Evolutionary conservation across 2,113 vertebrate genomes (phyloP).

Genomic region (Rhea pennata): DNA sequence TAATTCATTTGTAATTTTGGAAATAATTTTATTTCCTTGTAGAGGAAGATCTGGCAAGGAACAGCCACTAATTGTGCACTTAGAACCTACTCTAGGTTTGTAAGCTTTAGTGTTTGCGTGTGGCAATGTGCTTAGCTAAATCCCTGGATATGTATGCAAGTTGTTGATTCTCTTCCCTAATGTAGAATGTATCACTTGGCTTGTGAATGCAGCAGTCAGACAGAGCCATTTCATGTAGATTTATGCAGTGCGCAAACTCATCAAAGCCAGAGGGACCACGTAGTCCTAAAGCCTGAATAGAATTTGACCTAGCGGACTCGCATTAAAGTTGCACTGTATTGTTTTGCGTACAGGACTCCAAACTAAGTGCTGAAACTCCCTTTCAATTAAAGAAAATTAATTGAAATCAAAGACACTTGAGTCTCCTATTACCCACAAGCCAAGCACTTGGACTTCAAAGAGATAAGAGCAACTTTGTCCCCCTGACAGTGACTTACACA

Average conservation of each 20-base stretch:
- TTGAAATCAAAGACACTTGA: not conserved
- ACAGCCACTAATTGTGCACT: not conserved
- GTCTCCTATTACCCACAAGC: not conserved
- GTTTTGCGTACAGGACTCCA: not conserved
- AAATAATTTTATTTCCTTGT: not conserved
- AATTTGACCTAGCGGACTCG: not conserved
- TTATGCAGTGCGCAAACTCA: not conserved
- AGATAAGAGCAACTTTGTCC: not conserved
- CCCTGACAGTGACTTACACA: not conserved
- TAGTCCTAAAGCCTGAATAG: not conserved
- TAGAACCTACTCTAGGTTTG: rapidly evolving
- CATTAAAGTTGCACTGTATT: not conserved
- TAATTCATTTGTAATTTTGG: conserved; percentile 17
- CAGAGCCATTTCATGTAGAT: not conserved
- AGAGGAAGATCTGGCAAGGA: not conserved
- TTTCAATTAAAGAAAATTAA: not conserved
- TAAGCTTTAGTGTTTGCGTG: not conserved
- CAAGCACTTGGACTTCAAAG: not conserved
- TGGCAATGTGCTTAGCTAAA: not conserved
- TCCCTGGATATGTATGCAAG: not conserved
- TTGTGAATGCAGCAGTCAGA: not conserved
- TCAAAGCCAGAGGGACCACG: not conserved
- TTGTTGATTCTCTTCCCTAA: not conserved
- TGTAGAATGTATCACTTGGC: not conserved
- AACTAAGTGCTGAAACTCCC: not conserved